Conservation (phyloP, 2,888 invertebrate genomes). For the Lepidochitona cinerea region DNA sequence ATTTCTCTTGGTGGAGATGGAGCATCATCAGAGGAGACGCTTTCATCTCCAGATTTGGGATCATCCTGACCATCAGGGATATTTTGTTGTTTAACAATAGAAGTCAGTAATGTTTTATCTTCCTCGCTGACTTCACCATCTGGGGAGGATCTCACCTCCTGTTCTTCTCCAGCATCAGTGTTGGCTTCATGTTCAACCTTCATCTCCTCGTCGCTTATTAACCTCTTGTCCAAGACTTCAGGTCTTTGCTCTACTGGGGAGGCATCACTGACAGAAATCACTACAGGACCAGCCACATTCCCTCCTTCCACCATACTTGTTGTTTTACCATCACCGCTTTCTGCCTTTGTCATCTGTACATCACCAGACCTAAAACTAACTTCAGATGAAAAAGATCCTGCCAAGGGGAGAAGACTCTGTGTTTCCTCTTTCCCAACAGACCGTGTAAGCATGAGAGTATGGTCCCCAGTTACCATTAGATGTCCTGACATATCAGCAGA, state of each 20-base stretch:
- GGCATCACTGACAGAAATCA: background rate
- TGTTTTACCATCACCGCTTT: background rate
- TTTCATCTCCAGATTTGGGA: background rate
- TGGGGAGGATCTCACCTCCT: background rate
- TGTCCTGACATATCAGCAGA: background rate
- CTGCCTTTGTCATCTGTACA: background rate
- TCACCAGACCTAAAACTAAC: background rate
- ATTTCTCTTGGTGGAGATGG: background rate
- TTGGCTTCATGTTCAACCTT: background rate
- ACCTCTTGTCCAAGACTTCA: background rate
- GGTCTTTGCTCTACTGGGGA: background rate
- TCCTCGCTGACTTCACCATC: background rate
- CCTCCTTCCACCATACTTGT: background rate
- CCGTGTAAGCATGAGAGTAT: background rate
- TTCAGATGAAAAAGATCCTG: background rate
- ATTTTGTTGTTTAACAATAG: background rate
- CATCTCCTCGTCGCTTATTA: background rate
- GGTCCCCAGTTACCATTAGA: background rate
- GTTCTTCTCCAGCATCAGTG: background rate
- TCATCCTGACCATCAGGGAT: background rate
- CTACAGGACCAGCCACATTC: background rate
- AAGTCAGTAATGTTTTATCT: background rate
- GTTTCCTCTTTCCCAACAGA: background rate
- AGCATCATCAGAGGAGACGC: background rate
- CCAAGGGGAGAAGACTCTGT: slow-evolving; percentile 3